Evolutionary conservation across 2,888 invertebrate genomes (phyloP), one percentile per base, ranked within the genome.

Genomic region (Hybos culiciformis): DNA sequence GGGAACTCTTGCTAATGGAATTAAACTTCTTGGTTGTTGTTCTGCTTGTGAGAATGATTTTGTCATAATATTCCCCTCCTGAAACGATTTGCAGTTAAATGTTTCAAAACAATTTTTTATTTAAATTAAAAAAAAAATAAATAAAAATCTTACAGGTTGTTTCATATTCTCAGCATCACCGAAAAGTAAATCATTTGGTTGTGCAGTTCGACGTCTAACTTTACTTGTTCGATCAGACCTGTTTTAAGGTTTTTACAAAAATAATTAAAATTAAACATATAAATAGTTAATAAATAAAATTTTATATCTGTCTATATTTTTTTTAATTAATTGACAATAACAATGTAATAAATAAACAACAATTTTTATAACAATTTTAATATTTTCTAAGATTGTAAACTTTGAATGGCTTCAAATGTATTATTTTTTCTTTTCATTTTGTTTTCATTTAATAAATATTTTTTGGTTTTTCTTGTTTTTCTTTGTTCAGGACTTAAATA

Each of bases 131-230:
- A 39, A 29, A 38, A 17, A 21, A 39, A 12, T 9, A 38, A 44
- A 18, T 8, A 20, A 24, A 14, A 38, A 24, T 12, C 14, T 31
- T 14, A 45, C 23, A 50, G 50, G 47, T 46, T 53, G 46, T 31
- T 51, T 56, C 53, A 59, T 61, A 15, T 47, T 45, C 40, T 55
- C 51, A 5, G 56, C 56, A 31, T 65, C 61, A 26, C 76, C 76
- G 55, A 77, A 83, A 31, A 84, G 66, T 49, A 85, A 66, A 58
- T 85, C 83, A 50, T 79, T 75, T 1, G 80, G 75, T 43, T 74
- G 72, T 6, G 79, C 74, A 6, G 80, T 79, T 48, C 78, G 67
- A 54, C 78, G 64, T 37, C 81, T 68, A 24, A 78, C 73, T 66
- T 81, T 80, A 20, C 62, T 58, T 49, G 58, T 52, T 39, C 50